Evolutionary conservation across 1,140 invertebrate genomes (phyloP), one percentile per base, ranked within the genome.

Genomic region (Pseudomyrmex pallidus): DNA sequence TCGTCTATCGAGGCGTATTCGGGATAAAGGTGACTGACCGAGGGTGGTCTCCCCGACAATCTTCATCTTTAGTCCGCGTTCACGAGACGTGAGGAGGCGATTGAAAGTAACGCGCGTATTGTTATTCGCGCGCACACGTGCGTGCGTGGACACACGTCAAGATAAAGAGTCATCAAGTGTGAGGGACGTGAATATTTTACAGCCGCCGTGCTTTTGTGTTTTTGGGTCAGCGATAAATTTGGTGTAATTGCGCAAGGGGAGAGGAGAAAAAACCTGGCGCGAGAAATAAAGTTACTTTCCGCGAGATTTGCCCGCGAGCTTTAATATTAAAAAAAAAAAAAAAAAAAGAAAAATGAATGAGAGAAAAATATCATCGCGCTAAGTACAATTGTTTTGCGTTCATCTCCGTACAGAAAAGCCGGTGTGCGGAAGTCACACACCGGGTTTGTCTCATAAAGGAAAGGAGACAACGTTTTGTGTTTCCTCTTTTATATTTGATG

Each of bases 1-100:
- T 80, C 64, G 48, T 72, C 22, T 70, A 72, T 68, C 54, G 76
- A 25, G 7, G 54, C 52, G 64, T 70, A 80, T 80, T 80, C 35
- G 22, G 66, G 54, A 9, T 59, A 72, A 80, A 78, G 22, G 54
- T 78, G 15, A 48, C 22, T 70, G 66, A 80, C 54, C 76, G 66
- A 61, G 44, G 25, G 1, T 7, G 25, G 1, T 7, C 35, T 35
- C 35, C 56, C 72, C 10, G 59, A 66, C 25, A 72, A 72, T 15
- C 54, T 50, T 25, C 20, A n/a, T 70, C 54, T 70, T 78, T 10
- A 67, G 9, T 17, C 10, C 35, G 35, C 35, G 35, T 35, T 35
- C 25, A 35, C 35, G 35, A 9, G 15, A 68, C 64, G 12, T 2
- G 15, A 8, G 1, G 44, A 15, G 20, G 48, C 46, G n/a, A 4